These are phyloP conservation scores for Hecatera dysodea DNA, from an alignment of 2,888 invertebrate species.

Conservation along the genomic window DNA sequence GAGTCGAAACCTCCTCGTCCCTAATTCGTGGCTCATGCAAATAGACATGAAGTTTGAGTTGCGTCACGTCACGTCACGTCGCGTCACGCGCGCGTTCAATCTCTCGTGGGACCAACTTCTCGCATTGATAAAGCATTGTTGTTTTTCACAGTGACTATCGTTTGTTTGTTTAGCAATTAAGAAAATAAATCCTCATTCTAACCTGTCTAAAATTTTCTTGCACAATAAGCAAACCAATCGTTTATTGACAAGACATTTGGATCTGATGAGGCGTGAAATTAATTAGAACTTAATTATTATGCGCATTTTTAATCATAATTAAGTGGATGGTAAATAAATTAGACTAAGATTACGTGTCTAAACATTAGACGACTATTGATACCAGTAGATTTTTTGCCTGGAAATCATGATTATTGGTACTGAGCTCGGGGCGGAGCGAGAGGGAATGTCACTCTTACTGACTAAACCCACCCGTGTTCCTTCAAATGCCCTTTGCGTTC, in stretches of 20 bases:
- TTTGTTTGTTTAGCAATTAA: background rate
- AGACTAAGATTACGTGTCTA: background rate
- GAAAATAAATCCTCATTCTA: background rate
- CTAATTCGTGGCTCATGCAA: slow-evolving; percentile 82
- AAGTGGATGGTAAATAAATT: slow-evolving; percentile 35
- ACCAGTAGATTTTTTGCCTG: background rate
- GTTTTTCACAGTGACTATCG: background rate
- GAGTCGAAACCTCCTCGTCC: slow-evolving; percentile 76
- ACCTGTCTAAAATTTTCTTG: background rate
- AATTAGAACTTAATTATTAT: slow-evolving; percentile 51
- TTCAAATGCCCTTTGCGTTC: too few relatives aligned
- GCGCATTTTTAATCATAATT: slow-evolving; percentile 53
- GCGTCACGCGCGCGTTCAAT: slow-evolving; percentile 68
- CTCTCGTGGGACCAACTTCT: slow-evolving; percentile 14
- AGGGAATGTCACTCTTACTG: too few relatives aligned
- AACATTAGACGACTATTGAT: slow-evolving; percentile 11
- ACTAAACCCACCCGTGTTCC: too few relatives aligned
- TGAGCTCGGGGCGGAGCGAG: too few relatives aligned
- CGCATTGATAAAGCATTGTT: slow-evolving; percentile 20
- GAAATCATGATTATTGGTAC: too few relatives aligned
- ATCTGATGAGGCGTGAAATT: slow-evolving; percentile 42
- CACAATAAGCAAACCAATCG: background rate
- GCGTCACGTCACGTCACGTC: slow-evolving; percentile 74
- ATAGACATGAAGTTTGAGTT: slow-evolving; percentile 63
- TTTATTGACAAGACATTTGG: slow-evolving; percentile 35